Evolutionary conservation across 2,113 vertebrate species (phyloP).

Genomic region (Mobula birostris): DNA sequence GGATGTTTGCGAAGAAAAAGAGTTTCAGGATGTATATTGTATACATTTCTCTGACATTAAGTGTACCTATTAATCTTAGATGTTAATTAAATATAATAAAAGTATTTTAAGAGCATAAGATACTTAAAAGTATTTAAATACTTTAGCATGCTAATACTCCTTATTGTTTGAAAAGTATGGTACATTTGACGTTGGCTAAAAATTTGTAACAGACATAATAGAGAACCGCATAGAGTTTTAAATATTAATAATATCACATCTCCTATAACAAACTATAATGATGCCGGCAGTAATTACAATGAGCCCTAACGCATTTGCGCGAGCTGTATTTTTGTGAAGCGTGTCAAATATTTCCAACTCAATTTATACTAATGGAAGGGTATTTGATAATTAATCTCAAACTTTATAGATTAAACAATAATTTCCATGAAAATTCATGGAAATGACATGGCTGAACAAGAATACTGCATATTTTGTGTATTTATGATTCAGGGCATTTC

Average conservation of each 20-base stretch:
- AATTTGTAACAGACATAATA: neutral
- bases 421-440: neutral
- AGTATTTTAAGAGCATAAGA: neutral
- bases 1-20: too few relatives aligned
- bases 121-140: neutral
- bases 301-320: neutral
- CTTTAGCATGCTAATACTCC: neutral
- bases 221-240: neutral
- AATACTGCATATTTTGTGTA: neutral
- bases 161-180: neutral
- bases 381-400: neutral
- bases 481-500: neutral
- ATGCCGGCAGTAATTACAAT: neutral
- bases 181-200: neutral
- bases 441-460: neutral
- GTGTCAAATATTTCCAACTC: conserved; percentile 12
- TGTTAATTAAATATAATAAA: neutral
- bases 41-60: too few relatives aligned
- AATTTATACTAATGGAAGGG: neutral
- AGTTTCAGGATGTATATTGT: too few relatives aligned
- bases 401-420: neutral
- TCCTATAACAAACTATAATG: neutral
- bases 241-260: neutral
- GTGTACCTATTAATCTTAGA: neutral
- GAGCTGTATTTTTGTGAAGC: neutral